Evolutionary conservation across 2,888 invertebrate species (phyloP).

Genomic region (Acanthococcus lagerstroemiae): DNA sequence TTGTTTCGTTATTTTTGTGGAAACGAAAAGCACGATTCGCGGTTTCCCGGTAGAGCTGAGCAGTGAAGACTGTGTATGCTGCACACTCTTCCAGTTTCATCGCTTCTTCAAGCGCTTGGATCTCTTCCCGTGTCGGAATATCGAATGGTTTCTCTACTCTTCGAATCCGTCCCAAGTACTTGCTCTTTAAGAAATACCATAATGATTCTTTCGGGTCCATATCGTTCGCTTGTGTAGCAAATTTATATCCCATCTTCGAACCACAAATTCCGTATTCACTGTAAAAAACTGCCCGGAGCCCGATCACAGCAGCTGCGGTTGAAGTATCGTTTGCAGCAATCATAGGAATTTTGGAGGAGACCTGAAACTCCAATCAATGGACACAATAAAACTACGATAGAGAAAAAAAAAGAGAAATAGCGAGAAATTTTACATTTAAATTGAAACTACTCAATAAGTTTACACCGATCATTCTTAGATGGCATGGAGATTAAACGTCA

Average conservation of each 20-base stretch:
- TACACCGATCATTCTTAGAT: no score
- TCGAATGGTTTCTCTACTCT: slow-evolving; percentile 8
- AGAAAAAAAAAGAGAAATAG: background rate
- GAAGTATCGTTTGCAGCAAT: background rate
- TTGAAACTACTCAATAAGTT: background rate
- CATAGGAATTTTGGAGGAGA: background rate
- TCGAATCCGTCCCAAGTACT: background rate
- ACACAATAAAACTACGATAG: no score
- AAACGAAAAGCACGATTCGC: background rate
- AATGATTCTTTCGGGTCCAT: slow-evolving; percentile 1
- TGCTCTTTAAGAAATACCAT: slow-evolving; percentile 6
- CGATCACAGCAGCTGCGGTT: background rate
- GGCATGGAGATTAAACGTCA: no score
- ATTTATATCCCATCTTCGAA: background rate
- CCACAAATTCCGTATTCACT: slow-evolving; percentile 15
- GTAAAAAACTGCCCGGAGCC: slow-evolving; percentile 1
- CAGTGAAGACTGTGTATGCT: background rate
- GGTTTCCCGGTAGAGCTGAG: slow-evolving; percentile 4
- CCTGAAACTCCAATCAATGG: no score
- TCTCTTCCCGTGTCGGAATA: slow-evolving; percentile 1
- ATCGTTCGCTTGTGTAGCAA: slow-evolving; percentile 3
- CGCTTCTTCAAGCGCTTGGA: background rate
- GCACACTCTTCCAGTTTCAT: background rate
- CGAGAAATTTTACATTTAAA: background rate
- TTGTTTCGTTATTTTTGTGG: background rate